A percentile compares a stretch with the other conserved stretches of the same genome.
phyloP scores from a whole-genome alignment of 2,888 invertebrate species.

The Dicranocentrus wangi region DNA sequence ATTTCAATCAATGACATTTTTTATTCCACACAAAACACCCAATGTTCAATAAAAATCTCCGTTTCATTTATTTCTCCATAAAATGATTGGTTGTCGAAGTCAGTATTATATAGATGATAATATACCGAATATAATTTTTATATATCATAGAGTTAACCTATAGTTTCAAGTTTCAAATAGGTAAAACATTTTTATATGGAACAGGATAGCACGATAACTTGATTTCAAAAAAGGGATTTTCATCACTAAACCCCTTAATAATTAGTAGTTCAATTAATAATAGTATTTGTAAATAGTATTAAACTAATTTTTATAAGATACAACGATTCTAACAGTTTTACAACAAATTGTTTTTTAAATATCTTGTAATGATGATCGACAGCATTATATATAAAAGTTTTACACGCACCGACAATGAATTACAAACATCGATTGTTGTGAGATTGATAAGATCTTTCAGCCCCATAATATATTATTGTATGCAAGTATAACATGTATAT shows the following conservation, averaged over 20 bases:
- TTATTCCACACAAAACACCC: neutral
- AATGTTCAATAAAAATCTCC: slow-evolving; percentile 61
- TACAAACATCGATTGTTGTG: slow-evolving; percentile 18
- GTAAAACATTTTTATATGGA: slow-evolving; percentile 12
- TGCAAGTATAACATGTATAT: slow-evolving; percentile 8
- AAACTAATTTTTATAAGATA: neutral
- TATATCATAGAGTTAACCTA: neutral
- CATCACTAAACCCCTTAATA: neutral
- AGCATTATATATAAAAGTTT: neutral
- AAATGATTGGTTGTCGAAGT: slow-evolving; percentile 54
- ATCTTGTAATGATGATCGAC: neutral
- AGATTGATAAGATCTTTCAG: slow-evolving; percentile 12
- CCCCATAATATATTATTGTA: neutral
- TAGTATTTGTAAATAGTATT: neutral
- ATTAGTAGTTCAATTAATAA: neutral
- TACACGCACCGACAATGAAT: slow-evolving; percentile 11
- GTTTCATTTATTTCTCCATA: slow-evolving; percentile 56
- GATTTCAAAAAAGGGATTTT: slow-evolving; percentile 31
- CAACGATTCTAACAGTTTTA: neutral
- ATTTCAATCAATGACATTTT: too few relatives aligned
- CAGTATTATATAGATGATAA: slow-evolving; percentile 1
- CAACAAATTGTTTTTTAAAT: too few relatives aligned
- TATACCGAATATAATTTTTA: neutral
- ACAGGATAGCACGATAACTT: slow-evolving; percentile 37
- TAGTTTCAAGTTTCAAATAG: neutral